Evolutionary conservation across 1,140 invertebrate genomes (phyloP).

Genomic region (Drosophila littoralis): DNA sequence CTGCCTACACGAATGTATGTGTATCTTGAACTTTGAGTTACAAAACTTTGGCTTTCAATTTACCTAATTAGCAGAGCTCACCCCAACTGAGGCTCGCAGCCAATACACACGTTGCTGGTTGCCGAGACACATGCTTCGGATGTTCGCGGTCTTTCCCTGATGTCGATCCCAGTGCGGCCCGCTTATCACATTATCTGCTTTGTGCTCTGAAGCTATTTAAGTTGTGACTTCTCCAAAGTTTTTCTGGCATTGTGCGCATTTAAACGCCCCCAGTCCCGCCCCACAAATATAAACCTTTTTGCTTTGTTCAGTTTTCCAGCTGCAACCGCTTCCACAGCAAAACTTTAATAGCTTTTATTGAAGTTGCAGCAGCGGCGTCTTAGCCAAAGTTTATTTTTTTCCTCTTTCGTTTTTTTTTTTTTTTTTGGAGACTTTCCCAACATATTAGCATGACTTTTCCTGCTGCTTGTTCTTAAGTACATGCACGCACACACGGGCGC

Average conservation of each 20-base stretch:
- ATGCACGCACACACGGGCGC: conserved; percentile 8
- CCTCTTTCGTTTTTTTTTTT: neutral
- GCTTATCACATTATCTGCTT: conserved; percentile 64
- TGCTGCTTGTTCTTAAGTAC: conserved; percentile 21
- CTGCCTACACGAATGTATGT: conserved; percentile 14
- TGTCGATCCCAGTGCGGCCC: conserved; percentile 35
- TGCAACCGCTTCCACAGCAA: conserved; percentile 18
- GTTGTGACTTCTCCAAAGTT: neutral
- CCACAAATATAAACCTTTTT: neutral
- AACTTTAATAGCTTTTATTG: conserved; percentile 43
- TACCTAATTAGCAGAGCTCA: conserved; percentile 67
- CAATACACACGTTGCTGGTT: conserved; percentile 18
- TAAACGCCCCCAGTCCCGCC: neutral
- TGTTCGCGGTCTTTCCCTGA: neutral
- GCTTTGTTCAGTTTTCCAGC: conserved; percentile 31
- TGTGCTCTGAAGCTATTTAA: conserved; percentile 51
- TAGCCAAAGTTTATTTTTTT: conserved; percentile 7
- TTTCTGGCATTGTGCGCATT: conserved; percentile 40
- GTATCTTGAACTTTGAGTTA: conserved; percentile 29
- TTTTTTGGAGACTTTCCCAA: conserved; percentile 10
- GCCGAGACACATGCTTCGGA: conserved; percentile 40
- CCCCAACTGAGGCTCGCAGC: neutral
- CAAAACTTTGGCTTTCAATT: conserved; percentile 71
- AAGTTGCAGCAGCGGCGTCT: conserved; percentile 25
- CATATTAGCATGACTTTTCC: conserved; percentile 42